Evolutionary conservation across 1,140 invertebrate genomes (phyloP).

Genomic region (Holotrichia oblita): DNA sequence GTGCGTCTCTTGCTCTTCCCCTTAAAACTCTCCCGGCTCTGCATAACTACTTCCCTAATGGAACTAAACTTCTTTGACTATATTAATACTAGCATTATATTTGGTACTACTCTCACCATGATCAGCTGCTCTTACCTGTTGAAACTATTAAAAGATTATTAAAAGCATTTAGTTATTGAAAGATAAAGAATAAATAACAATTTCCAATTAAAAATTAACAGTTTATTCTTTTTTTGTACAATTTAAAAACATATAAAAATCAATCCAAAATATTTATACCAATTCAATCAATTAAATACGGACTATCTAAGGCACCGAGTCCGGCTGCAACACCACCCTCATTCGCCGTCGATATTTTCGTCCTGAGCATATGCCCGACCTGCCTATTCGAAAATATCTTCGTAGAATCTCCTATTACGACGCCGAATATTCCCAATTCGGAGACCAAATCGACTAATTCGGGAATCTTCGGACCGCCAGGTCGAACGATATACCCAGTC

Average conservation of each 20-base stretch:
- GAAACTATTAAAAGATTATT: no score
- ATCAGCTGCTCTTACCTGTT: no score
- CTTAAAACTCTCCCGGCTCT: no score
- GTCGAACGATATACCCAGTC: conserved; percentile 85
- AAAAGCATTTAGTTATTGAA: no score
- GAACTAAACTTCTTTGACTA: no score
- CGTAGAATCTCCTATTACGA: conserved; percentile 80
- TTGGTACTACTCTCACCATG: no score
- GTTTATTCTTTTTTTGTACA: background rate
- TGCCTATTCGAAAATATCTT: conserved; percentile 78
- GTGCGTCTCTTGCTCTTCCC: no score
- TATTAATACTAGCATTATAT: no score
- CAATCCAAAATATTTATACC: background rate
- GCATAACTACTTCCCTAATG: no score
- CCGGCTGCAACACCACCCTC: conserved; percentile 95
- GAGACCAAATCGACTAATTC: conserved; percentile 76
- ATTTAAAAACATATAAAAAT: background rate
- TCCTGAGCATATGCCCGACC: conserved; percentile 91
- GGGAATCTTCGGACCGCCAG: conserved; percentile 65
- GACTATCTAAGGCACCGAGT: conserved; percentile 88
- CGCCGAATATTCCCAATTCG: conserved; percentile 95
- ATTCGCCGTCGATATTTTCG: conserved; percentile 85
- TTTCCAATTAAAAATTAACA: no score
- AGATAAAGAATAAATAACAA: no score
- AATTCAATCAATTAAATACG: conserved; percentile 82